Evolutionary conservation across 1,140 invertebrate species (phyloP), one percentile per base, ranked within the genome.

Genomic region (Lucilia sericata): DNA sequence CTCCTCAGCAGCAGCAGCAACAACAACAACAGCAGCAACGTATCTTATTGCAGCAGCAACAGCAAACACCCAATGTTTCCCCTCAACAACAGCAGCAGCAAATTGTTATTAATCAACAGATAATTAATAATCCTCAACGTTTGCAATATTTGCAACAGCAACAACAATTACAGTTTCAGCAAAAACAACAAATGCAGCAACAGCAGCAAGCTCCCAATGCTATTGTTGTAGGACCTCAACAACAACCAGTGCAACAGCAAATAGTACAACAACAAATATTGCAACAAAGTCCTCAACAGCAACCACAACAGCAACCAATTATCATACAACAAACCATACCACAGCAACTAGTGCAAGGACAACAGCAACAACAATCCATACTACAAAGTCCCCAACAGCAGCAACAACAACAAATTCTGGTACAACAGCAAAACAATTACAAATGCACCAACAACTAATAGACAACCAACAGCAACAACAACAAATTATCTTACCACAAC

Each of bases 71-170:
- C 12, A 80, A 80, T 80, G 76, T 49, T 51, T 49, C 74, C 9
- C 85, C 86, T 10, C 86, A 86, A 82, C 85, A 86, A 25, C 85
- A 83, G 74, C 85, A n/a, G n/a, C n/a, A 90, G 51, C 90, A 88
- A 83, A 91, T 91, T 83, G 88, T 91, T 81, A 88, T 90, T 21
- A 90, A 90, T 85, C 89, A 90, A 82, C 89, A 90, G 84, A 86
- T 90, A 17, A 85, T 90, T 34, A 85, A 84, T 65, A 85, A 90
- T 84, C 87, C 88, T 1, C 89, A 90, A 78, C 86, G 89, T 1
- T 81, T 90, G 70, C 89, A 90, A 85, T 90, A 89, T 51, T 84
- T 90, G 76, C 89, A 90, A 49, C 89, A 90, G 74, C 89, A 90
- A 49, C 89, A 88, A 36, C 21, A 87, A 76, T 87, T 88, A 76